Base-by-base conservation (phyloP, 2,888 invertebrate species). In the Rhimphoctona megacephalus region DNA sequence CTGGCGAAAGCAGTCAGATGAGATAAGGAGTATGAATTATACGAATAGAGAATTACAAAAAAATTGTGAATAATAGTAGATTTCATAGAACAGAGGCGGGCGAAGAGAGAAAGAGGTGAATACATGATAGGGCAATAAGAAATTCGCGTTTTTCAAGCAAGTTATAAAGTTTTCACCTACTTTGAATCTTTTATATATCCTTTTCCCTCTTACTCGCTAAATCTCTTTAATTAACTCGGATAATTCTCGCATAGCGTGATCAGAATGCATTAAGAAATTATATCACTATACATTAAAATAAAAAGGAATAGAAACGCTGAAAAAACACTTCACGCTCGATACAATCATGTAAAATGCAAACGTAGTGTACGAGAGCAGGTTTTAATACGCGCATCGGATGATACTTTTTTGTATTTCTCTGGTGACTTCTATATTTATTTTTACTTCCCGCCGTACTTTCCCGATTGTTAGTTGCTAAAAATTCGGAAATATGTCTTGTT, bases 141-240 rank as follows among this genome's bases (percentile, higher is more conserved):
- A 72, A 84, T 43, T 57, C 61, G 57, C 66, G 54, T 64, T 66
- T 36, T 30, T 39, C 19, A 49, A 76, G 33, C 64, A 30, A 81
- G 52, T 77, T 85, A 52, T 77, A 46, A 70, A 52, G 39, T 49
- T 49, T 30, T 30, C 64, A 61, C 39, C 52, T 76, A 39, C 25
- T 72, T 70, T 39, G 22, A 39, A 33, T 2, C 66, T 81, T 57
- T 70, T 81, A 25, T 67, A 25, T 46, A 61, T 69, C 67, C 49
- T 54, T n/a, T 64, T 74, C 64, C 25, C 67, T 39, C 43, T 81
- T 54, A 70, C 67, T 85, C 43, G 73, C 67, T 70, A 52, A 86
- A 80, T 83, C 67, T 70, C 33, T 74, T 83, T 87, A 77, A 87
- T 85, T 81, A 77, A 72, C 77, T 43, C 52, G 81, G 83, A 83